Evolutionary conservation across 2,113 vertebrate genomes (phyloP), one percentile per base, ranked within the genome.

Genomic region (Holacanthus passer): DNA sequence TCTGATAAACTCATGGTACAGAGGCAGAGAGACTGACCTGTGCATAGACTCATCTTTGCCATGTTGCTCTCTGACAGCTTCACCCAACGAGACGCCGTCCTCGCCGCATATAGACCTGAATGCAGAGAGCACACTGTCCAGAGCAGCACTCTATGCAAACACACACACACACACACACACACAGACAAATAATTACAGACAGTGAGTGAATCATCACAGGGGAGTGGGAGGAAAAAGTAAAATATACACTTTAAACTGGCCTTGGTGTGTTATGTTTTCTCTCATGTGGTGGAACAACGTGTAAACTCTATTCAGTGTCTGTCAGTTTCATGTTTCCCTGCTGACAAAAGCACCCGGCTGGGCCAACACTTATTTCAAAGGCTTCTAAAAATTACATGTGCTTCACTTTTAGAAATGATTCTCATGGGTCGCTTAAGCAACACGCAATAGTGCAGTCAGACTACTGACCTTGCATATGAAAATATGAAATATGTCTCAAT

Each of bases 21-120:
- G 7, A 65, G 14, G 39, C 16, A 14, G 6, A 50, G 1, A 35
- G 27, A 63, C 89, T 73, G 77, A 97, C 96, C 91, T 91, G 93
- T 98, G 96, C 50, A 96, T 85, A 1, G 97, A 97, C 71, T 99
- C 97, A 4, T 99, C 97, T 7, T 62, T 96, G 24, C 98, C 96
- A 0, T 99, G 97, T 79, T 99, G 98, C 56, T 97, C 93, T 27
- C 96, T 84, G 79, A 97, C 94, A 0, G 91, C 90, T 1, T 77
- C 16, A 1, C 95, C 93, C 1, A 94, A 80, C 8, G 96, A 97
- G 50, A 99, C 89, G 0, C 94, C 94, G 7, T 95, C 72, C 0
- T 81, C 79, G 1, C 97, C 96, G 2, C 93, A 96, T 27, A 98
- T 88, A 0, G 94, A 93, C 64, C 91, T 90, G 91, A 99, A 94